Evolutionary conservation across 2,888 invertebrate species (phyloP).

Genomic region (Cantharis rufa): DNA sequence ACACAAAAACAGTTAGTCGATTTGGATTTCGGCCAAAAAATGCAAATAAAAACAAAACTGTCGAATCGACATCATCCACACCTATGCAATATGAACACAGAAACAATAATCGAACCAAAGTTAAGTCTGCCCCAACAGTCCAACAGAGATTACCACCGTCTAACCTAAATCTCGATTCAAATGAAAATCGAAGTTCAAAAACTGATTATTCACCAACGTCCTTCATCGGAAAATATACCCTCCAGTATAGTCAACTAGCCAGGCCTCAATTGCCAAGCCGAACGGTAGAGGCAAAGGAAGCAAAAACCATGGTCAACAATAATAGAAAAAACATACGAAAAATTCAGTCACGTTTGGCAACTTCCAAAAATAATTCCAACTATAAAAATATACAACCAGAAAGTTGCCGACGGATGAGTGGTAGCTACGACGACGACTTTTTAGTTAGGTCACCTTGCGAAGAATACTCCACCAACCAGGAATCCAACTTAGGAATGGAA

Average conservation of each 20-base stretch:
- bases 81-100: background rate
- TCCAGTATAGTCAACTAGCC: conserved; percentile 75
- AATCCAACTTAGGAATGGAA: background rate
- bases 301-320: conserved; percentile 74
- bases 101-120: conserved; percentile 6
- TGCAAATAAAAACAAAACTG: conserved; percentile 69
- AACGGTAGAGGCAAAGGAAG: conserved; percentile 68
- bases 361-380: conserved; percentile 49
- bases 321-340: conserved; percentile 53
- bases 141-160: conserved; percentile 37
- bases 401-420: background rate
- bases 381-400: background rate
- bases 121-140: conserved; percentile 6
- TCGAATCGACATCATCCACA: conserved; percentile 54
- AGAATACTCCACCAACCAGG: background rate
- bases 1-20: conserved; percentile 65
- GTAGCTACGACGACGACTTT: background rate
- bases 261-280: conserved; percentile 72
- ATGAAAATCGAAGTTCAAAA: conserved; percentile 29
- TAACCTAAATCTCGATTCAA: conserved; percentile 16
- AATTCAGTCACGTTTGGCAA: conserved; percentile 43
- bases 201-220: conserved; percentile 37
- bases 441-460: background rate
- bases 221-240: conserved; percentile 62
- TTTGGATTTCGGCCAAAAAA: conserved; percentile 75